These are phyloP conservation scores for Patiria miniata DNA, from an alignment of 35 echinoderm and acorn worm genomes.

Conservation along the genomic window DNA sequence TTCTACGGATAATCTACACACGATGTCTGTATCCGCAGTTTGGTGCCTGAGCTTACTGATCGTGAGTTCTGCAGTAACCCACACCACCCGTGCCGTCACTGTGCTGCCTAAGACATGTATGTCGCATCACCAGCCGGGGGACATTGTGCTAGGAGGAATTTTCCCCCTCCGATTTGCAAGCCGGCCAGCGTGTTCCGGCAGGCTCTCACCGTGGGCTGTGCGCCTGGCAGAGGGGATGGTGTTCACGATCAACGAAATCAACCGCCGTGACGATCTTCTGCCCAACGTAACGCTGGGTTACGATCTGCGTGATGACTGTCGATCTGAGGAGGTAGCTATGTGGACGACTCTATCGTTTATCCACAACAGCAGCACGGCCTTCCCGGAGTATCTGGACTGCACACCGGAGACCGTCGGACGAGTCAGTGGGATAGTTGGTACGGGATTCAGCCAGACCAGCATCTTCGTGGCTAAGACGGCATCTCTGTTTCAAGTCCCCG, in stretches of 20 bases:
- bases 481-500: not conserved
- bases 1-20: too few relatives aligned
- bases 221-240: conserved; percentile 27
- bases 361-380: conserved; percentile 5
- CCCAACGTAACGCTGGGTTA: conserved; percentile 37
- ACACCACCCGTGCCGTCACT: not conserved
- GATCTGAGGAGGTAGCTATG: not conserved
- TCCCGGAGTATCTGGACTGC: not conserved
- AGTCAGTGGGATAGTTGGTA: not conserved
- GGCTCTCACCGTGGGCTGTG: not conserved
- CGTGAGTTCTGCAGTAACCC: too few relatives aligned
- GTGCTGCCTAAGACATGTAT: not conserved
- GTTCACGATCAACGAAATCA: conserved; percentile 35
- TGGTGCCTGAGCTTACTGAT: too few relatives aligned
- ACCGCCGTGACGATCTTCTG: conserved; percentile 29
- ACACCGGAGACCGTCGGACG: not conserved
- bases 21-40: too few relatives aligned
- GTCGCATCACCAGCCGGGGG: conserved; percentile 1
- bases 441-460: conserved; percentile 22
- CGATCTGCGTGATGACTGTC: conserved; percentile 35
- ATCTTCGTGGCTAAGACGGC: conserved; percentile 26
- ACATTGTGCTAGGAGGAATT: conserved; percentile 32
- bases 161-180: not conserved
- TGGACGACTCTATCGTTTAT: not conserved
- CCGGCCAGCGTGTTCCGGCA: not conserved